These are phyloP conservation scores for Rotaria macrura DNA, from an alignment of 2,888 invertebrate species.

Conservation along the genomic window DNA sequence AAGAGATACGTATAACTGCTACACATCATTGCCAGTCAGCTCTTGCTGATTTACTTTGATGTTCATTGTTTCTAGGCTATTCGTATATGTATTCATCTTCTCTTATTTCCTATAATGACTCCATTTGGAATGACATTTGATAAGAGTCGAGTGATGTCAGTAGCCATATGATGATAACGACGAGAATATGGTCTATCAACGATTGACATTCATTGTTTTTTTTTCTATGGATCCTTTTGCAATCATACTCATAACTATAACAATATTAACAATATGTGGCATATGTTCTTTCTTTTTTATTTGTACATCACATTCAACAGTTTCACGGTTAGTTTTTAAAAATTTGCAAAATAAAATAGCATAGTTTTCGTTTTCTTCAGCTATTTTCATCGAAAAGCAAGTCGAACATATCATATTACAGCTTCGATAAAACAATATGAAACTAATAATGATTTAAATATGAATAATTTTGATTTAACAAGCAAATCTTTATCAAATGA, in stretches of 20 bases:
- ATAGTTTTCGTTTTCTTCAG: not conserved
- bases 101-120: not conserved
- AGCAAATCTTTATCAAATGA: not conserved
- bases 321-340: not conserved
- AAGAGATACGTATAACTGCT: not conserved
- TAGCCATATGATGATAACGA: not conserved
- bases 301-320: not conserved
- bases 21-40: not conserved
- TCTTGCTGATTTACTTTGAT: not conserved
- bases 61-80: not conserved
- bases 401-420: not conserved
- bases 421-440: not conserved
- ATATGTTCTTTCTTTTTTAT: slow-evolving; percentile 22
- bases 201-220: not conserved
- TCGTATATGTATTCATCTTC: not conserved
- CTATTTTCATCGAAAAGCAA: not conserved
- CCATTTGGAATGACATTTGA: not conserved
- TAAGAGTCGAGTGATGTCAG: not conserved
- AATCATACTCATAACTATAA: not conserved
- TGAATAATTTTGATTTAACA: not conserved
- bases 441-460: not conserved
- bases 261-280: not conserved
- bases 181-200: not conserved
- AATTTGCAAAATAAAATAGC: no score
- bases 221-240: not conserved